These are phyloP conservation scores for Clistopyga incitator DNA, from an alignment of 2,888 invertebrate species.

Conservation along the genomic window DNA sequence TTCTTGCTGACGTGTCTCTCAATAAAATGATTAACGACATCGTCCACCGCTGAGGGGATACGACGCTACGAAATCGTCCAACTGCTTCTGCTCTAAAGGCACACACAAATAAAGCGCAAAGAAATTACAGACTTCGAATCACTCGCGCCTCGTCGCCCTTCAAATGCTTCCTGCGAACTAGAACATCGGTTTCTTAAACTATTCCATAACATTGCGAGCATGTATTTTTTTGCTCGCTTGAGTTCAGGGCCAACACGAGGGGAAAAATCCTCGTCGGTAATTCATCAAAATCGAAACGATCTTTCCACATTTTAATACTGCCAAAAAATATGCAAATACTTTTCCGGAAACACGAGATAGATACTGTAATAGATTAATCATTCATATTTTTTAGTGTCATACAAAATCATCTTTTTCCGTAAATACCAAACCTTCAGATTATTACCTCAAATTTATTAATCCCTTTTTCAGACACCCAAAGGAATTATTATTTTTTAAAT, in stretches of 20 bases:
- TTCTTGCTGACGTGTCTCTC: slow-evolving; percentile 71
- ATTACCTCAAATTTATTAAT: too few species aligned
- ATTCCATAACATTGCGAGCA: slow-evolving; percentile 68
- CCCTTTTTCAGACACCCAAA: neutral
- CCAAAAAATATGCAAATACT: too few species aligned
- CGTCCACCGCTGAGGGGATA: slow-evolving; percentile 62
- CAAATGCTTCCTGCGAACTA: slow-evolving; percentile 77
- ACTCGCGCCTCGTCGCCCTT: slow-evolving; percentile 73
- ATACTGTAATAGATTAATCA: too few species aligned
- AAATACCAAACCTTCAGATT: too few species aligned
- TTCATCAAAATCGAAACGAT: slow-evolving; percentile 79
- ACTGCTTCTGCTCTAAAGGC: slow-evolving; percentile 56
- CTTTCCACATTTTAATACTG: neutral
- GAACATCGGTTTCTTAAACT: slow-evolving; percentile 82
- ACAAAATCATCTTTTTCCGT: too few species aligned
- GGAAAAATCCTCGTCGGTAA: slow-evolving; percentile 64
- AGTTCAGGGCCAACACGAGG: neutral
- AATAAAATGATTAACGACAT: slow-evolving; percentile 82
- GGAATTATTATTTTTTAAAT: neutral
- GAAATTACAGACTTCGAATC: slow-evolving; percentile 65
- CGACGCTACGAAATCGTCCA: slow-evolving; percentile 40
- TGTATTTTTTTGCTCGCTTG: neutral
- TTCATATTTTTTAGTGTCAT: too few species aligned
- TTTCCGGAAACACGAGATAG: too few species aligned
- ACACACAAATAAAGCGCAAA: slow-evolving; percentile 59